Conservation (phyloP, 2,797 vertebrate species). For the Kryptolebias ocellatus region DNA sequence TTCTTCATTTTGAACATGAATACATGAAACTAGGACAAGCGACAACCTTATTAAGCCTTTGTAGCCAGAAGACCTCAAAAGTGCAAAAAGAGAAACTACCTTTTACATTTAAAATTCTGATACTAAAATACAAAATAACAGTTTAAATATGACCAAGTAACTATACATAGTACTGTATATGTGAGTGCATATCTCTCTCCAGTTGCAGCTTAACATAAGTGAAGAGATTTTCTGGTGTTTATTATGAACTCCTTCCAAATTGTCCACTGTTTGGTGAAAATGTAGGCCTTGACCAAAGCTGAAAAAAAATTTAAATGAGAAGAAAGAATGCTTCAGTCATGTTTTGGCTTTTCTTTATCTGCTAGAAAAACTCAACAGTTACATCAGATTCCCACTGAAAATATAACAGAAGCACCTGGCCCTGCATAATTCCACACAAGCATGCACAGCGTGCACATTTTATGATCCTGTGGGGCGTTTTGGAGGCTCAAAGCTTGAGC, state of each 20-base stretch:
- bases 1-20: background rate
- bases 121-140: too few relatives aligned
- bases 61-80: too few relatives aligned
- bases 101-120: too few relatives aligned
- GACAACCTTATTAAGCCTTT: background rate
- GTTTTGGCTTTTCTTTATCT: background rate
- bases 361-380: background rate
- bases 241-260: background rate
- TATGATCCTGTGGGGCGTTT: background rate
- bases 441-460: background rate
- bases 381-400: background rate
- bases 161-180: too few relatives aligned
- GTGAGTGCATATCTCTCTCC: too few relatives aligned
- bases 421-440: background rate
- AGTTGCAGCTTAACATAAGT: too few relatives aligned
- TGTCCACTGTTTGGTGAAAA: background rate
- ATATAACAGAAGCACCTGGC: background rate
- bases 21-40: background rate
- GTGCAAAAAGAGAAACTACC: too few relatives aligned
- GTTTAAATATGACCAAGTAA: too few relatives aligned
- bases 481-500: slow-evolving; percentile 5
- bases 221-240: background rate
- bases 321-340: background rate
- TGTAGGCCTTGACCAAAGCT: background rate
- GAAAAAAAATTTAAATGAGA: background rate